A percentile compares a stretch with the other conserved stretches of the same genome.
These are phyloP conservation scores for Actinia tenebrosa DNA, from an alignment of 64 coral and sea anemone genomes.

Conservation along the genomic window DNA sequence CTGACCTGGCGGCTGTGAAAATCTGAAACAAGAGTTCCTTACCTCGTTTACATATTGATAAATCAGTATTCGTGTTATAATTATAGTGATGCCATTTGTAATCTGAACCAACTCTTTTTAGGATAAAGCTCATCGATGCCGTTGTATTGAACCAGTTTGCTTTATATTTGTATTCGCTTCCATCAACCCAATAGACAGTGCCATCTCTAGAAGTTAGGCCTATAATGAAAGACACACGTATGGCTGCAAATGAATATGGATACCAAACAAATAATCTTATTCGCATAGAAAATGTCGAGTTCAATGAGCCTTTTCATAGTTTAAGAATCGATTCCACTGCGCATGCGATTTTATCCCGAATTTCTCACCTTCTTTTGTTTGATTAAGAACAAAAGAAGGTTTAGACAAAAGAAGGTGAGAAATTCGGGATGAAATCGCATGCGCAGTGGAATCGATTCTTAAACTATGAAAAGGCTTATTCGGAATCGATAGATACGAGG, in stretches of 20 bases:
- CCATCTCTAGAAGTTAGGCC: not conserved
- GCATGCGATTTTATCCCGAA: too few species aligned
- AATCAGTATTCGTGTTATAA: not conserved
- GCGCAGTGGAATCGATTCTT: too few species aligned
- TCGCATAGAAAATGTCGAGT: too few species aligned
- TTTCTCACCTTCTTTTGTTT: too few species aligned
- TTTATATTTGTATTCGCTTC: not conserved
- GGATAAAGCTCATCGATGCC: not conserved
- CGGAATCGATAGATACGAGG: too few species aligned
- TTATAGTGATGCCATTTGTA: not conserved
- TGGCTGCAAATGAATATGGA: not conserved
- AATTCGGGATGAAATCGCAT: too few species aligned
- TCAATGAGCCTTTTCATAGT: too few species aligned
- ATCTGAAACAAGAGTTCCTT: not conserved
- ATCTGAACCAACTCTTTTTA: not conserved
- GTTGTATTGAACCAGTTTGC: not conserved
- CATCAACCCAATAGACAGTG: not conserved
- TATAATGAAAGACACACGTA: not conserved
- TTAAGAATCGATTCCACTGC: too few species aligned
- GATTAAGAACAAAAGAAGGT: too few species aligned
- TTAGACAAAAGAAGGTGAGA: too few species aligned
- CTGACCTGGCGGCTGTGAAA: not conserved
- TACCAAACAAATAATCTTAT: too few species aligned
- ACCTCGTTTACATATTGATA: conserved; percentile 17
- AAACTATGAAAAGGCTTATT: too few species aligned